Evolutionary conservation across 2,888 invertebrate species (phyloP), one percentile per base, ranked within the genome.

Genomic region (Acleris cristana): DNA sequence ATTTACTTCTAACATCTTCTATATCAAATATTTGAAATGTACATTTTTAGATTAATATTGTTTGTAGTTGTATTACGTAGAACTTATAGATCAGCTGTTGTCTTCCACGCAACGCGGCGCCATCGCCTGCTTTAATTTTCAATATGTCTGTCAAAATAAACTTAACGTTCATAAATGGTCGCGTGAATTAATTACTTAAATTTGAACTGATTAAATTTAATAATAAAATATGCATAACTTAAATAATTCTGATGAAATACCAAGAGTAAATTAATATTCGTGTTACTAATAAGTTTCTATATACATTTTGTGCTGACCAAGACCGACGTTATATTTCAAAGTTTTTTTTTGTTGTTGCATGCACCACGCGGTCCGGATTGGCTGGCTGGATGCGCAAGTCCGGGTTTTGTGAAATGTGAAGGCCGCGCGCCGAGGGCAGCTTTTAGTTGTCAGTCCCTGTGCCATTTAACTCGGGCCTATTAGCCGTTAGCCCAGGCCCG

Each of bases 391-490:
- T 89, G 89, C 78, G 84, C 85, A 90, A 89, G 90, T 92, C 92
- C 92, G 92, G 92, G 90, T 92, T 80, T 87, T 85, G 86, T 84
- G 80, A 91, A 92, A 92, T 92, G 92, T 90, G 92, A 92, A 92
- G 92, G 92, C 83, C 91, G 81, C 74, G 61, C 76, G 84, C 83
- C 86, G 87, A 88, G 86, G 85, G 88, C 88, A 84, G 81, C 85
- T 86, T 58, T 84, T 82, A 83, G 80, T 76, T 79, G 82, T 83
- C 86, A 80, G 86, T 89, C 90, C 91, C 89, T 89, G 90, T 86
- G 88, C 87, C 89, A 89, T 90, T 91, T 89, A 86, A 81, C 79
- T 80, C 76, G 76, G 73, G 73, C 76, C 77, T 77, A 76, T 77
- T 72, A 73, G 74, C 69, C 64, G 72, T 61, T 69, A 72, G 71